Evolutionary conservation across 1,140 invertebrate species (phyloP), one percentile per base, ranked within the genome.

Genomic region (Drosophila malerkotliana): DNA sequence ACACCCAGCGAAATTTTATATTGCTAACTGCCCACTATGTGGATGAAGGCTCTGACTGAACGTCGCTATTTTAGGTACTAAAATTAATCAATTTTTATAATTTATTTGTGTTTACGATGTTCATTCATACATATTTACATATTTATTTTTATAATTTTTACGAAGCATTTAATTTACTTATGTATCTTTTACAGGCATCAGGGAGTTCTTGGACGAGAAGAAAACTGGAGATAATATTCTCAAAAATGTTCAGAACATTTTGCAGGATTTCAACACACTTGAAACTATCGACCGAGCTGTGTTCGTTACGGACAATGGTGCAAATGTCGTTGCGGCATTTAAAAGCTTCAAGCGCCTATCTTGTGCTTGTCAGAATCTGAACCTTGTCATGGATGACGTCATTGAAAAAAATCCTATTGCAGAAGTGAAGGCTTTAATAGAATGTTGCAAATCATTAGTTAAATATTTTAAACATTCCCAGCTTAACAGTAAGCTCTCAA

Each of bases 221-320:
- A 56, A 56, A 56, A 56, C 54, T 56, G 54, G 21, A 56, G 39
- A 56, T 15, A 56, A 56, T 56, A 56, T 56, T 44, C 39, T 56
- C 39, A 28, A 56, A 56, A 28, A 56, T 56, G 54, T 56, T 56
- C 54, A 56, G 54, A 21, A 56, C 54, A 56, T 37, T 37, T 18
- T 18, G 15, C 15, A 18, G 15, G 15, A 18, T 18, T 18, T 18
- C 15, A 18, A 18, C 15, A 18, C 15, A 18, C 15, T 18, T 18
- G 15, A 18, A 18, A 18, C 15, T 18, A 18, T 18, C 15, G 15
- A 18, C 15, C 15, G 15, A 18, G 15, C 15, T 18, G 15, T 18
- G 15, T 18, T 18, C 15, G 15, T 18, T 1, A 18, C 15, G 15
- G 15, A 18, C 15, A 18, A 18, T 18, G 15, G 15, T 18, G 15